These are phyloP conservation scores for Drosophila kanekoi DNA, from an alignment of 2,888 invertebrate genomes.

Conservation along the genomic window DNA sequence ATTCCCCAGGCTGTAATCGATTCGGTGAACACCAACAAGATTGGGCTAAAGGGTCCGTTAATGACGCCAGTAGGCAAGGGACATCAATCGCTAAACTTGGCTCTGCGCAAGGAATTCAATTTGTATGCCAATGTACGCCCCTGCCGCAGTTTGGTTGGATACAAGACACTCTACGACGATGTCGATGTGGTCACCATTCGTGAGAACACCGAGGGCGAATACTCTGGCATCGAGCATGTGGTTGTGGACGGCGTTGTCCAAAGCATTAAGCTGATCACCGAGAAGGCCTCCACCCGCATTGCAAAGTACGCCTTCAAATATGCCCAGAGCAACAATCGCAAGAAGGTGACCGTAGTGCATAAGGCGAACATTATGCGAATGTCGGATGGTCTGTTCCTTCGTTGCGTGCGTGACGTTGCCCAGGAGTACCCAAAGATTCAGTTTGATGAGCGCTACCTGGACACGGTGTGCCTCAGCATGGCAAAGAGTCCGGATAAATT, in stretches of 20 bases:
- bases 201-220: conserved; percentile 99
- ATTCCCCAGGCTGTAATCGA: conserved; percentile 99
- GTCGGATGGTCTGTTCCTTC: conserved; percentile 99
- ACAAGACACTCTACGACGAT: conserved; percentile 97
- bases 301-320: conserved; percentile 99
- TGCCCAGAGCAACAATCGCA: conserved; percentile 94
- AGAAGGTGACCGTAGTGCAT: conserved; percentile 99
- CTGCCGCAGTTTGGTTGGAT: conserved; percentile 97
- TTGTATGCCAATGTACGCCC: conserved; percentile 99
- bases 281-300: conserved; percentile 97
- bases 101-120: conserved; percentile 98
- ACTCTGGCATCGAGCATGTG: conserved; percentile 99
- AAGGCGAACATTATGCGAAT: conserved; percentile 99
- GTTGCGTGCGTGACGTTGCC: conserved; percentile 97
- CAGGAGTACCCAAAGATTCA: conserved; percentile 95
- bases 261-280: conserved; percentile 99
- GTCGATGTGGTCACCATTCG: conserved; percentile 99
- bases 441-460: conserved; percentile 99
- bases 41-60: conserved; percentile 98
- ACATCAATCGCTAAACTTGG: conserved; percentile 98
- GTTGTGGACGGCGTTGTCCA: conserved; percentile 99
- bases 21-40: conserved; percentile 97
- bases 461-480: conserved; percentile 99
- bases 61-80: conserved; percentile 99
- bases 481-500: conserved; percentile 98